Base-by-base conservation (phyloP, 2,888 invertebrate species). In the Drosophila nigritarsus region DNA sequence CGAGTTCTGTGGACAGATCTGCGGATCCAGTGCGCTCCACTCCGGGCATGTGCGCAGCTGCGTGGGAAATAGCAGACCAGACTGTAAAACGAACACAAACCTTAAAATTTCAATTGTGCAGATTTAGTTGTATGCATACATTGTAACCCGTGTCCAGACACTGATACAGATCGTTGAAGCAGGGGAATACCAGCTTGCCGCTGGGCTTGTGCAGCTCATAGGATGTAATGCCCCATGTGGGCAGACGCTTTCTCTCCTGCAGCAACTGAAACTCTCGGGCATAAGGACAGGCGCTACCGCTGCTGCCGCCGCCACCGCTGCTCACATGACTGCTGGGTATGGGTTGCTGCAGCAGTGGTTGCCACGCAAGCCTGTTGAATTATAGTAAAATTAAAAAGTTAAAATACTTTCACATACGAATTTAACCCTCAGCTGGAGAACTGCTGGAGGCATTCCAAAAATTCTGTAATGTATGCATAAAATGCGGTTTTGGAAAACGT, bases 171-270 rank as follows among this genome's bases (percentile, higher is more conserved):
- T 97, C 96, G 65, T 97, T 97, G 0, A 97, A 96, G 70, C 98
- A 97, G 18, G 98, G 97, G 93, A 99, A 99, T 68, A 99, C 96
- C 82, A 99, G 96, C 89, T 97, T 96, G 32, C 98, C 98, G 30
- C 96, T 96, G 9, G 94, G 94, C 38, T 95, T 95, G 87, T 98
- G 97, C 60, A 98, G 94, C 92, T 98, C 98, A 90, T 98, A 99
- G 0, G 97, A 97, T 0, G 98, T 98, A 65, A 99, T 98, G 29
- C 99, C 98, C 96, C 97, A 98, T 0, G 97, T 97, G 0, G 98
- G 96, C 49, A 98, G 95, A 63, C 99, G 95, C 93, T 98, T 98
- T 32, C 99, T 94, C 92, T 99, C 99, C 94, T 98, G 96, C 71
- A 98, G 94, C 60, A 99, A 93, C 92, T 98, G 98, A 91, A 98